Percentiles rank a stretch among this genome's conserved stretches.
Evolutionary conservation across 2,888 invertebrate species (phyloP).

Genomic region (Masnerella sp.): DNA sequence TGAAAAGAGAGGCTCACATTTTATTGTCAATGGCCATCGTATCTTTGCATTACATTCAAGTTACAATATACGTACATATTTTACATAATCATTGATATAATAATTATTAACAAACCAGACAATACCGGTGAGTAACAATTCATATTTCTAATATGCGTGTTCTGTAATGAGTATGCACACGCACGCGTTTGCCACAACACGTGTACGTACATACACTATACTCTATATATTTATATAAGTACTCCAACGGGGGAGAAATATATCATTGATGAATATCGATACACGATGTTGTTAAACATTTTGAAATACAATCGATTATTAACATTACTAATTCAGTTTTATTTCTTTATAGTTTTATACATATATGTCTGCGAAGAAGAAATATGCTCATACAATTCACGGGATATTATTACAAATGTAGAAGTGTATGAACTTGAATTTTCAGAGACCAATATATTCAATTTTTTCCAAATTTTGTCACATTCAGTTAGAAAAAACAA

Average conservation of each 20-base stretch:
- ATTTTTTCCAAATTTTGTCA: conserved; percentile 1
- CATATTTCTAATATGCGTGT: conserved; percentile 49
- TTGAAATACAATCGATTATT: conserved; percentile 61
- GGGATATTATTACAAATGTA: conserved; percentile 23
- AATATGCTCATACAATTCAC: conserved; percentile 21
- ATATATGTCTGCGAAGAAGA: conserved; percentile 42
- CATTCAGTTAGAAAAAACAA: conserved; percentile 1
- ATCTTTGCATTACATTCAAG: conserved; percentile 71
- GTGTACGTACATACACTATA: conserved; percentile 7
- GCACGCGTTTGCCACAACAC: conserved; percentile 1
- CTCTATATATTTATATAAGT: conserved; percentile 41
- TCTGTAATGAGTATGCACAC: conserved; percentile 11
- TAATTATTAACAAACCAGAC: conserved; percentile 76
- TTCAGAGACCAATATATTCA: conserved; percentile 1
- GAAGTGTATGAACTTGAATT: conserved; percentile 24
- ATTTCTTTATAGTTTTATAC: conserved; percentile 40
- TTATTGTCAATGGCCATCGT: conserved; percentile 75
- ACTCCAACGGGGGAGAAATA: conserved; percentile 46
- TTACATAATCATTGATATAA: conserved; percentile 74
- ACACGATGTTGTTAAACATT: conserved; percentile 55
- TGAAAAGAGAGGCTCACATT: conserved; percentile 75
- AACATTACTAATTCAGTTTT: conserved; percentile 48
- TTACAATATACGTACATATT: conserved; percentile 77
- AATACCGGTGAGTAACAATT: conserved; percentile 72
- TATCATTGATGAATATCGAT: conserved; percentile 48